A percentile compares a stretch with the other conserved stretches of the same genome.
Evolutionary conservation across 2,113 vertebrate genomes (phyloP).

Genomic region (Buteo buteo): DNA sequence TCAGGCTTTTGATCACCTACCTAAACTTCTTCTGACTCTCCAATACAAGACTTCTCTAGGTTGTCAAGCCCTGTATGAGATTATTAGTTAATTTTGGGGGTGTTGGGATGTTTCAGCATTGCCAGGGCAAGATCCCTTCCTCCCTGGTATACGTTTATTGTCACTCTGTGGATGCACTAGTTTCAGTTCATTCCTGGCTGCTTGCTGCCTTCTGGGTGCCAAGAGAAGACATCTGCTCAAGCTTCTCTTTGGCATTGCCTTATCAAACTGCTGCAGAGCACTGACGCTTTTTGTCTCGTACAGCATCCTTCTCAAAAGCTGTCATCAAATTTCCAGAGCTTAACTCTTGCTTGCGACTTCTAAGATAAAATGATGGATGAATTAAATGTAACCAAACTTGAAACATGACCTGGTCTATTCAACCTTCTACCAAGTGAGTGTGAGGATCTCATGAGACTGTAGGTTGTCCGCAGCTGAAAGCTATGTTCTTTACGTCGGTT

Average conservation of each 20-base stretch:
- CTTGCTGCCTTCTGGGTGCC: background rate
- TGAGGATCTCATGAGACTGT: background rate
- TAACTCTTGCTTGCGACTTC: background rate
- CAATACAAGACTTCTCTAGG: background rate
- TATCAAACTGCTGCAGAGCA: background rate
- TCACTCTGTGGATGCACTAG: background rate
- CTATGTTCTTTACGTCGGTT: background rate
- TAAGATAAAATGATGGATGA: background rate
- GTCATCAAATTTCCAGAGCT: background rate
- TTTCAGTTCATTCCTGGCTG: background rate
- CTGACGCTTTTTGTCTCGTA: background rate
- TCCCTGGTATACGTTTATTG: background rate
- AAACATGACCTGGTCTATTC: background rate
- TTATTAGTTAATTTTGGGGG: background rate
- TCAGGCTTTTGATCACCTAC: background rate
- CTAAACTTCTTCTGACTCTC: background rate
- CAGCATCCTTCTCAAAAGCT: background rate
- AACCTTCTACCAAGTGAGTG: background rate
- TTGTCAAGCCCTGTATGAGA: background rate
- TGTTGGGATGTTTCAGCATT: background rate
- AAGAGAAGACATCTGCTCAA: background rate
- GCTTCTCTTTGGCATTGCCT: background rate
- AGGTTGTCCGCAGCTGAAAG: background rate
- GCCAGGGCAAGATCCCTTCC: background rate
- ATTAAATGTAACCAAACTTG: background rate